Base-by-base conservation (phyloP, 1,140 invertebrate genomes). In the Drosophila oshimai region DNA sequence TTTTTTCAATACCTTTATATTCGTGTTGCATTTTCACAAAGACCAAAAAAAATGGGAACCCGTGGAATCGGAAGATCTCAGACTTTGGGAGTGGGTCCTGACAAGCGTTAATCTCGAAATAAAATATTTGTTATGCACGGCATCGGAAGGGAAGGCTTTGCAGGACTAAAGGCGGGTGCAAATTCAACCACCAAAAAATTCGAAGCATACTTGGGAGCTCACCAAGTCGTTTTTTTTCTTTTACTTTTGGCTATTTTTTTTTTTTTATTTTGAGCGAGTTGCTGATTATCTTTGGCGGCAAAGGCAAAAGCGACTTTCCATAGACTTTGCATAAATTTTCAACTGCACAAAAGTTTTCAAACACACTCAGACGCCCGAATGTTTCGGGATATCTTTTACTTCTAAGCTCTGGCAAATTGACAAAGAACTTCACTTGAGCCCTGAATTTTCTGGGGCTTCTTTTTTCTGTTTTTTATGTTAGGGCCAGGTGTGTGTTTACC, bases 91-190 rank as follows among this genome's bases (percentile, higher is more conserved):
- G 10, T 45, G 54, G 42, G 61, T 12, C 24, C 62, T 83, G 79
- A 84, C 69, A 86, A 86, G 75, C 80, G 81, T 87, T 84, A 84
- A 84, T 84, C 80, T 86, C 62, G 79, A 80, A 80, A 86, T 84
- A 80, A 84, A 84, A 84, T 84, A 84, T 84, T 87, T 84, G 79
- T 61, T 84, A 57, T 62, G 51, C 49, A 34, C 20, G 45, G 64
- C 50, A 46, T 57, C 46, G 47, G 7, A 33, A 29, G 50, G 36
- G 34, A 33, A 24, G 41, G 47, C 29, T 28, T 20, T 20, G 22
- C n/a, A 42, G 61, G 54, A 60, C 58, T 9, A 58, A 58, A 24
- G 13, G 46, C 64, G 18, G 36, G 42, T 26, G 36, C 24, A 34
- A 64, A 61, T 79, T 75, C 65, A 75, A 75, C 65, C 80, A 84